These are phyloP conservation scores for Andrena fulva DNA, from an alignment of 2,888 invertebrate species.

Conservation along the genomic window DNA sequence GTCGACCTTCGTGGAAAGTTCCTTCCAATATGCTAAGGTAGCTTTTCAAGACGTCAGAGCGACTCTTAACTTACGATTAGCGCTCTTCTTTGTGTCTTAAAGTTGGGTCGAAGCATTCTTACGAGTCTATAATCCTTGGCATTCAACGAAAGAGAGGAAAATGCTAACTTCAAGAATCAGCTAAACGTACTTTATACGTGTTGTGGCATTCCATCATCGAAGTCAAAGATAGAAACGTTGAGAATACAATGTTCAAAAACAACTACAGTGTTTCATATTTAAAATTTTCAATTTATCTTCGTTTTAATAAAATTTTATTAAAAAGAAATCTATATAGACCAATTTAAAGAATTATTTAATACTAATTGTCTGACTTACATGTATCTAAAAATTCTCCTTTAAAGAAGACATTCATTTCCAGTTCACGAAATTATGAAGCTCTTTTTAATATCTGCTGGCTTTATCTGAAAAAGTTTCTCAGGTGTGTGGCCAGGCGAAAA, in stretches of 20 bases:
- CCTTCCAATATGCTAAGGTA: conserved; percentile 38
- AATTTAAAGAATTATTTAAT: neutral
- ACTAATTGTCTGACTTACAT: neutral
- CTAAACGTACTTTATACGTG: neutral
- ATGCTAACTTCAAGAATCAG: conserved; percentile 13
- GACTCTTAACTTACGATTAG: conserved; percentile 29
- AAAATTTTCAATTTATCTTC: no score
- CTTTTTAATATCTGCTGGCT: neutral
- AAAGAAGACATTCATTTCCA: neutral
- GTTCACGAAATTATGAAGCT: neutral
- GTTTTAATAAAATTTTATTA: no score
- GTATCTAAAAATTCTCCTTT: neutral
- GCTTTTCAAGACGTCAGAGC: conserved; percentile 23
- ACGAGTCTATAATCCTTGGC: conserved; percentile 42
- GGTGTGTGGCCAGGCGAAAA: neutral
- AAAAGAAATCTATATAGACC: no score
- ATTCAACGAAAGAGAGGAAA: conserved; percentile 30
- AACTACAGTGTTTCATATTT: no score
- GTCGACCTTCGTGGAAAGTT: conserved; percentile 39
- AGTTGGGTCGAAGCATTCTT: conserved; percentile 26
- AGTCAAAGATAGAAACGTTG: neutral
- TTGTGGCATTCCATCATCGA: neutral
- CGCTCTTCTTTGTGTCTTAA: conserved; percentile 24
- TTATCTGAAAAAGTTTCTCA: neutral
- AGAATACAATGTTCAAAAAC: no score